Percentiles rank a stretch among this genome's conserved stretches.
Evolutionary conservation across 2,888 invertebrate species (phyloP).

Genomic region (Zonitis immaculata): DNA sequence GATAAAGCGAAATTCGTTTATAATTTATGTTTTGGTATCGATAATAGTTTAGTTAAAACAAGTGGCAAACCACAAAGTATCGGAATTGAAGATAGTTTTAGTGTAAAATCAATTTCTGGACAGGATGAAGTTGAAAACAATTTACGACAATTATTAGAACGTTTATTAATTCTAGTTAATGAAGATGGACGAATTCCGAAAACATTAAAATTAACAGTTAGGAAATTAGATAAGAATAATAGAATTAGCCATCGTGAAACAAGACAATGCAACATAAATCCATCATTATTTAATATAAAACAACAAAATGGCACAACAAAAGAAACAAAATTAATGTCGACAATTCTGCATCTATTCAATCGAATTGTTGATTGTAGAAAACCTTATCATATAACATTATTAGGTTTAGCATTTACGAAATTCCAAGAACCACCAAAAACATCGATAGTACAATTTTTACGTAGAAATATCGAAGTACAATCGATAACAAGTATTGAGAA

Average conservation of each 20-base stretch:
- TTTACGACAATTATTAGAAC: constrained; percentile 62
- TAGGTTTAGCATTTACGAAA: constrained; percentile 78
- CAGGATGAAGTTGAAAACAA: constrained; percentile 71
- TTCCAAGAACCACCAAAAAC: constrained; percentile 69
- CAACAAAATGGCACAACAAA: constrained; percentile 51
- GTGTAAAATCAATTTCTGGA: constrained; percentile 59
- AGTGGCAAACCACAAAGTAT: constrained; percentile 75
- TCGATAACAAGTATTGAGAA: constrained; percentile 65
- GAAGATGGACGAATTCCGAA: constrained; percentile 77
- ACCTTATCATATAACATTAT: constrained; percentile 73
- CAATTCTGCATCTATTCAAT: constrained; percentile 71
- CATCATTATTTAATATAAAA: constrained; percentile 55
- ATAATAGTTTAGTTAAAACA: constrained; percentile 65
- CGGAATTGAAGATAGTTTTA: constrained; percentile 73
- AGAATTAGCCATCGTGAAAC: constrained; percentile 69
- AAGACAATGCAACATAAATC: constrained; percentile 67
- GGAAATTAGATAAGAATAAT: constrained; percentile 65
- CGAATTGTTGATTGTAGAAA: constrained; percentile 66
- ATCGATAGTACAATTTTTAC: constrained; percentile 69
- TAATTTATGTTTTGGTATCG: constrained; percentile 70
- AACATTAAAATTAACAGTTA: constrained; percentile 67
- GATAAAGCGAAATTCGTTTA: constrained; percentile 67
- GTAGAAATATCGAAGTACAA: constrained; percentile 74
- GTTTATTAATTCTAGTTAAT: constrained; percentile 65
- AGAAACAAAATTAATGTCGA: constrained; percentile 61